Conservation (phyloP, 2,113 vertebrate species). For the Silurus asotus region DNA sequence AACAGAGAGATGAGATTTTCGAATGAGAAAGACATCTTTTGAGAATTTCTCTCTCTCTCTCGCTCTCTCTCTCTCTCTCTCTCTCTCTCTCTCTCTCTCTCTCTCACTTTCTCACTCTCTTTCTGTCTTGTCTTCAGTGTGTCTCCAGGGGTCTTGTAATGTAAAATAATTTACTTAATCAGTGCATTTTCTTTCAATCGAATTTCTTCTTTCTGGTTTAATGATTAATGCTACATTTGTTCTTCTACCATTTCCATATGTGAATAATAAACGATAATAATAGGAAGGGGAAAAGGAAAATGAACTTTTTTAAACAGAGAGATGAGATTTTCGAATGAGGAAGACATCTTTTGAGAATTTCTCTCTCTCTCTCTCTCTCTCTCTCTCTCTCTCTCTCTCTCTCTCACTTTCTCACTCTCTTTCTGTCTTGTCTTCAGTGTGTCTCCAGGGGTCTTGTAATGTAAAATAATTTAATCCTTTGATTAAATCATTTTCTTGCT, state of each 20-base stretch:
- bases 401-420: not conserved
- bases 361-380: not conserved
- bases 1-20: not conserved
- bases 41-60: not conserved
- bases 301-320: not conserved
- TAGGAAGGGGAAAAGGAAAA: not conserved
- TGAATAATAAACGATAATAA: not conserved
- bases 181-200: no score
- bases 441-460: constrained; percentile 13
- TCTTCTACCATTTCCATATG: not conserved
- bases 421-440: not conserved
- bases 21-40: not conserved
- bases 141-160: constrained; percentile 12
- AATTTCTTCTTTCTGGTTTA: not conserved
- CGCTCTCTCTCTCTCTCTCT: no score
- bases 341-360: not conserved
- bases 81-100: not conserved
- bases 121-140: not conserved
- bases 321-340: not conserved
- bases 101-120: not conserved
- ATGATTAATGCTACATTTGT: not conserved
- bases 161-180: constrained; percentile 7
- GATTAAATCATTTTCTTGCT: constrained; percentile 30
- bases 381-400: not conserved
- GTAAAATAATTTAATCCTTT: constrained; percentile 19